Evolutionary conservation across 2,888 invertebrate species (phyloP).

Genomic region (Unio delphinus): DNA sequence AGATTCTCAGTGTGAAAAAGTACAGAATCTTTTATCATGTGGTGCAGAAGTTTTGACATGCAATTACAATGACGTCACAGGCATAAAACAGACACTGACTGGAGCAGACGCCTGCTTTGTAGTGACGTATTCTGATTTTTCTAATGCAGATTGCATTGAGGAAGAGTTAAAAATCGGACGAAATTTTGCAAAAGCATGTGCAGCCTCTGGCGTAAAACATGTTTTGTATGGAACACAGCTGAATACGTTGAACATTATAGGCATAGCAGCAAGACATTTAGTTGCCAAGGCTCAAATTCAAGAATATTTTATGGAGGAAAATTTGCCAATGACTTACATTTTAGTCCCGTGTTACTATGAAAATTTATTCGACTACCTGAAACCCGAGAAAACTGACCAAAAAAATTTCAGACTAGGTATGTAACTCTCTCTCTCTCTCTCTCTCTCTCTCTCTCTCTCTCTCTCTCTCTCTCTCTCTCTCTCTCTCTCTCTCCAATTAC

Average conservation of each 20-base stretch:
- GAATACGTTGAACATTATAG: conserved; percentile 53
- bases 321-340: conserved; percentile 57
- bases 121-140: conserved; percentile 58
- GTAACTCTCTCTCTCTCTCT: conserved; percentile 2
- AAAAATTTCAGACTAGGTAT: conserved; percentile 48
- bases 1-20: conserved; percentile 35
- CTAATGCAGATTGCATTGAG: conserved; percentile 50
- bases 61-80: conserved; percentile 41
- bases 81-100: conserved; percentile 36
- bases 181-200: conserved; percentile 61
- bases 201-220: conserved; percentile 44
- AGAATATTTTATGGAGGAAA: conserved; percentile 50
- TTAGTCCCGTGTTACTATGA: conserved; percentile 64
- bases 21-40: conserved; percentile 32
- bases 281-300: conserved; percentile 65
- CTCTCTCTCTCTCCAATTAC: too few relatives aligned
- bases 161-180: conserved; percentile 56
- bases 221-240: conserved; percentile 64
- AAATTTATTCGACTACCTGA: conserved; percentile 47
- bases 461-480: too few relatives aligned
- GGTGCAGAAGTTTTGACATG: conserved; percentile 44
- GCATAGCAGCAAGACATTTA: conserved; percentile 59
- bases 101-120: conserved; percentile 57
- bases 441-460: neutral
- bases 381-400: conserved; percentile 31